Percentiles rank a stretch among this genome's conserved stretches.
Conservation (phyloP, 1,140 invertebrate species). For the Drosophila pallidifrons region DNA sequence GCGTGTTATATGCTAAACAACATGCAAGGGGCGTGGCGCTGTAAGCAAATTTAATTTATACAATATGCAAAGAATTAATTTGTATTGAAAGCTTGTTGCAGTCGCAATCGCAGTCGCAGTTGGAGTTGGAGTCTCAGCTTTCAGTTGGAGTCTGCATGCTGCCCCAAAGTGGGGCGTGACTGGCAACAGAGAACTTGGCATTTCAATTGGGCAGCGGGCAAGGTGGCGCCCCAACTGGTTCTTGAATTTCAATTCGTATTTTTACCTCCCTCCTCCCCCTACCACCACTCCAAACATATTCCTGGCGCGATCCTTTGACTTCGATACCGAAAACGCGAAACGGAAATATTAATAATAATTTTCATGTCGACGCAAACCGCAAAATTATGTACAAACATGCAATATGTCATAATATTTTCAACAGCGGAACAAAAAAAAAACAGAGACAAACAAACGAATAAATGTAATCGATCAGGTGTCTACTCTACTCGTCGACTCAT, state of each 20-base stretch:
- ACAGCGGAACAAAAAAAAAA: not conserved
- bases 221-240: constrained; percentile 74
- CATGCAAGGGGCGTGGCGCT: constrained; percentile 79
- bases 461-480: constrained; percentile 78
- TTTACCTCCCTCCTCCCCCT: not conserved
- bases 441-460: constrained; percentile 9
- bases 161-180: constrained; percentile 50
- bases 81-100: constrained; percentile 41
- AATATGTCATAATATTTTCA: constrained; percentile 78
- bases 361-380: constrained; percentile 55
- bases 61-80: constrained; percentile 84
- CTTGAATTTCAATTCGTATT: constrained; percentile 39
- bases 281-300: not conserved
- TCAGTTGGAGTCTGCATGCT: not conserved
- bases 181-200: constrained; percentile 53
- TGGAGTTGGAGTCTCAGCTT: not conserved
- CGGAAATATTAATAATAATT: constrained; percentile 53
- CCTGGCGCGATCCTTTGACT: constrained; percentile 25
- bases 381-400: constrained; percentile 79
- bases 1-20: constrained; percentile 83
- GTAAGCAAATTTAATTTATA: constrained; percentile 84
- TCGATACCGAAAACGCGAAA: constrained; percentile 31
- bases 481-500: constrained; percentile 27
- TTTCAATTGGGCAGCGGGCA: constrained; percentile 70
- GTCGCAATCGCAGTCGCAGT: not conserved